Conservation (phyloP, 1,140 invertebrate species). For the Trialeurodes vaporariorum region DNA sequence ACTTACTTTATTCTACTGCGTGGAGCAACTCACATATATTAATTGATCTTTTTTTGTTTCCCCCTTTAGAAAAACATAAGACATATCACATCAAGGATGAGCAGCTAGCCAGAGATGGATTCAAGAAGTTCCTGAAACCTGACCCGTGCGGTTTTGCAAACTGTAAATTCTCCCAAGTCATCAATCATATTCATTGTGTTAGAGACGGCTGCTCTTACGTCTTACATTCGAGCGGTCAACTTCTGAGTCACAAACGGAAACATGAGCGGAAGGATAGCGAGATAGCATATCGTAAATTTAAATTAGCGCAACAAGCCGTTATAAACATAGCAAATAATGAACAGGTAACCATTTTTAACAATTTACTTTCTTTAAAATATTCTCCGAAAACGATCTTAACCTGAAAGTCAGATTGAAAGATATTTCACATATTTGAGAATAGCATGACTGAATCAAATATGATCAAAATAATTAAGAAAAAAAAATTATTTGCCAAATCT, state of each 20-base stretch:
- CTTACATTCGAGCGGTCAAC: conserved; percentile 86
- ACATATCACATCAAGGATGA: conserved; percentile 97
- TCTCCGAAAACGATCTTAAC: too few relatives aligned
- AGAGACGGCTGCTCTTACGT: conserved; percentile 90
- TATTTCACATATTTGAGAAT: too few relatives aligned
- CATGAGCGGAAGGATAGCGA: conserved; percentile 89
- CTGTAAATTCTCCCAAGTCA: conserved; percentile 85
- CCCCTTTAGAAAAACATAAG: conserved; percentile 99
- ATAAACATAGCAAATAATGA: conserved; percentile 26
- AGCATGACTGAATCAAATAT: too few relatives aligned
- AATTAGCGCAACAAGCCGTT: conserved; percentile 43
- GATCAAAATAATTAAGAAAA: too few relatives aligned
- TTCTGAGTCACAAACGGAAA: conserved; percentile 96
- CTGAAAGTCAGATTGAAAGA: too few relatives aligned
- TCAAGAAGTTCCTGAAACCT: conserved; percentile 98
- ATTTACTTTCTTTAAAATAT: too few relatives aligned
- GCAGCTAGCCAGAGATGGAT: conserved; percentile 86
- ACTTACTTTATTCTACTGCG: too few relatives aligned
- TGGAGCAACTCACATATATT: too few relatives aligned
- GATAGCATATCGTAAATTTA: conserved; percentile 66
- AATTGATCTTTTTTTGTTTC: conserved; percentile 31
- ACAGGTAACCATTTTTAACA: too few relatives aligned
- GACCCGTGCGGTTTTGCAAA: conserved; percentile 82
- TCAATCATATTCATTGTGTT: conserved; percentile 98
- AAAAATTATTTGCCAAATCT: too few relatives aligned